phyloP scores from a whole-genome alignment of 1,140 invertebrate species.

The Caenorhabditis inopinata region DNA sequence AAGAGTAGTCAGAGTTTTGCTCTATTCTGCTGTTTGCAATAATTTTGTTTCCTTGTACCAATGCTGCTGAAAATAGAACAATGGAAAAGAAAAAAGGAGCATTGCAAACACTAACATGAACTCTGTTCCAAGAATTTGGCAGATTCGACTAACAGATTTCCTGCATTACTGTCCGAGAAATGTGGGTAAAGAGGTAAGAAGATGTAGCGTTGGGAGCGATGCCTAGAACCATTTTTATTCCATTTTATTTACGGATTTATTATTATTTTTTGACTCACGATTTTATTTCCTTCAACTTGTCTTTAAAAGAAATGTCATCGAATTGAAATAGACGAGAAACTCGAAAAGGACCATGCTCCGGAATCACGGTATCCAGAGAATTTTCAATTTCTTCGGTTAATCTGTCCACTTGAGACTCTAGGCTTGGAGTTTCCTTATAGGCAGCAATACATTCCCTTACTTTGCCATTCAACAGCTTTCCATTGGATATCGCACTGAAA shows the following conservation, averaged over 20 bases:
- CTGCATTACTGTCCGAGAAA: neutral
- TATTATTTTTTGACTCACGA: neutral
- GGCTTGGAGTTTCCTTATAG: neutral
- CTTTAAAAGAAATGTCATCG: neutral
- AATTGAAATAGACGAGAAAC: neutral
- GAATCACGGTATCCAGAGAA: neutral
- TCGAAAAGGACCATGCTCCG: neutral
- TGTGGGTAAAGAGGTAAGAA: conserved; percentile 2
- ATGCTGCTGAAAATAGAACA: neutral
- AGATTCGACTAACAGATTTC: neutral
- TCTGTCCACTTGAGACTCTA: neutral
- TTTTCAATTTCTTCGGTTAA: neutral
- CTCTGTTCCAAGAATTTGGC: neutral
- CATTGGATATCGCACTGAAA: neutral
- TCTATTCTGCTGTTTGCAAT: neutral
- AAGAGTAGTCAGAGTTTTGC: conserved; percentile 1
- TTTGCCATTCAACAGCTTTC: neutral
- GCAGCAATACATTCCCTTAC: neutral
- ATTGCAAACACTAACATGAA: neutral
- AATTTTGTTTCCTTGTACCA: neutral
- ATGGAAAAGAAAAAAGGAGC: neutral
- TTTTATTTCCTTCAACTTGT: neutral
- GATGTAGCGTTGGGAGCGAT: neutral
- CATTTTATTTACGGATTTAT: neutral
- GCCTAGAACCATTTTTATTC: neutral